Evolutionary conservation across 2,113 vertebrate species (phyloP).

Genomic region (Vimba vimba): DNA sequence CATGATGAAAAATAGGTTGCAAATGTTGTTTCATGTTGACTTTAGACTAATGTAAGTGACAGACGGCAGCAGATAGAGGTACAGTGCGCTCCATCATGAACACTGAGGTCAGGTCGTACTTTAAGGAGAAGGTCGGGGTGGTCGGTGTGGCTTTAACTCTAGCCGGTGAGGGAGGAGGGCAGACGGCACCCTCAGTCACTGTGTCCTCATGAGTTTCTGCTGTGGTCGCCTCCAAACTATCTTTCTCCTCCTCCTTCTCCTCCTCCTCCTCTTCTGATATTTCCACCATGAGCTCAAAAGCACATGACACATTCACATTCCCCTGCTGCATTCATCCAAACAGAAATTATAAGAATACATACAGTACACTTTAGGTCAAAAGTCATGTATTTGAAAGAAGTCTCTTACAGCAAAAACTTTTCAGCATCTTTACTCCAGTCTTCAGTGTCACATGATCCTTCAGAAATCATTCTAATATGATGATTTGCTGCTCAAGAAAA

Average conservation of each 20-base stretch:
- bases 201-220: slow-evolving; percentile 24
- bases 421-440: neutral
- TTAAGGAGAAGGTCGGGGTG: slow-evolving; percentile 67
- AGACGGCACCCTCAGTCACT: slow-evolving; percentile 40
- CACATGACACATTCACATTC: slow-evolving; percentile 27
- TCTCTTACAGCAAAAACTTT: neutral
- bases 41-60: neutral
- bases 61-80: neutral
- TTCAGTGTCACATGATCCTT: neutral
- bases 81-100: neutral
- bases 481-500: neutral
- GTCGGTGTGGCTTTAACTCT: slow-evolving; percentile 54
- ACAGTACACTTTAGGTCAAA: too few species aligned
- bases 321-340: slow-evolving; percentile 49
- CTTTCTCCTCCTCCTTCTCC: slow-evolving; percentile 15
- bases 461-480: neutral
- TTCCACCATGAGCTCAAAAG: slow-evolving; percentile 42
- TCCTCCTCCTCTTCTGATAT: slow-evolving; percentile 42
- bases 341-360: neutral
- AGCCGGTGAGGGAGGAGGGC: slow-evolving; percentile 45
- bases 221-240: slow-evolving; percentile 43
- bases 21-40: neutral
- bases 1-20: neutral
- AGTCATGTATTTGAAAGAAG: neutral
- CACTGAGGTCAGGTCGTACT: slow-evolving; percentile 56